Percentiles rank a stretch among this genome's conserved stretches.
phyloP scores from a whole-genome alignment of 2,888 invertebrate species.

The Pristionchus maxplancki region DNA sequence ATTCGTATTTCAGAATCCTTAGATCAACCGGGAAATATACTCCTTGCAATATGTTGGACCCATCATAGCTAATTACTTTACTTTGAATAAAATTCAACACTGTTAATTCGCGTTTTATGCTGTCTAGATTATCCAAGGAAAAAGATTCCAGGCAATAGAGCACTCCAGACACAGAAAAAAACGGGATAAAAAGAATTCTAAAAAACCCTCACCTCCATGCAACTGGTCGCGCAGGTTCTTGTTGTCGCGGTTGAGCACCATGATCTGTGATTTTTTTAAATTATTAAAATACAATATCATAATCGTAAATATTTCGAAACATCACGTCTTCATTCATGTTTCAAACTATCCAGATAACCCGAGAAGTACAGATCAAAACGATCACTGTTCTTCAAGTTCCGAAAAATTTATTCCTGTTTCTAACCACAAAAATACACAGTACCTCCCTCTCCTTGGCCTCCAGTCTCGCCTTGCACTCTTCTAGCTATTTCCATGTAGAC shows the following conservation, averaged over 20 bases:
- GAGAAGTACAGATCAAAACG: not conserved
- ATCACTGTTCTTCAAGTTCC: too few species aligned
- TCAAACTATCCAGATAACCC: not conserved
- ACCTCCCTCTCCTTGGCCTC: conserved; percentile 31
- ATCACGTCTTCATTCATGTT: not conserved
- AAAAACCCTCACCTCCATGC: not conserved
- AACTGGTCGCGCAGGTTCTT: conserved; percentile 43
- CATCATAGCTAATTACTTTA: too few species aligned
- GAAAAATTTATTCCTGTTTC: too few species aligned
- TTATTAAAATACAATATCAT: not conserved
- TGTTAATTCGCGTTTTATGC: not conserved
- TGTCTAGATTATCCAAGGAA: not conserved
- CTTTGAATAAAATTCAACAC: too few species aligned
- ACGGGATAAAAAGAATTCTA: not conserved
- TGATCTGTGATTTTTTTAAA: not conserved
- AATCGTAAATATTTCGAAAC: too few species aligned
- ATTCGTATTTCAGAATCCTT: too few species aligned
- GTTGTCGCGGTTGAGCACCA: conserved; percentile 11
- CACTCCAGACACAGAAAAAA: too few species aligned
- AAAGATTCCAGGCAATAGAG: too few species aligned
- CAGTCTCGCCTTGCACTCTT: conserved; percentile 46
- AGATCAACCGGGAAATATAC: too few species aligned
- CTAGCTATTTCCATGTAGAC: too few species aligned
- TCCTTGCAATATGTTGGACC: too few species aligned
- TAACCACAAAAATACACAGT: not conserved